Base-by-base conservation (phyloP, 1,140 invertebrate species). In the Drosophila kikkawai region DNA sequence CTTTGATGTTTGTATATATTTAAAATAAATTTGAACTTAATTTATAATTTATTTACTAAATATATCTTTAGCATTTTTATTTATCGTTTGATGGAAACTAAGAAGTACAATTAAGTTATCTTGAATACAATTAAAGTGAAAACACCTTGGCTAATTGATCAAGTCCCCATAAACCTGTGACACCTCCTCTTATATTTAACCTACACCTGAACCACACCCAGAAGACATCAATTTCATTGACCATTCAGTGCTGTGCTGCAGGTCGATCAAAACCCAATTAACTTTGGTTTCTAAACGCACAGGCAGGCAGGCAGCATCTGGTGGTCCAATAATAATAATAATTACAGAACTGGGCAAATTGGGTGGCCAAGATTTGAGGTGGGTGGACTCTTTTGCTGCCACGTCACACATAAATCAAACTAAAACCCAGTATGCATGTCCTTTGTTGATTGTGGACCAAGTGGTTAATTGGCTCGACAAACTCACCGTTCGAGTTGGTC, bases 231-330 rank as follows among this genome's bases (percentile, higher is more conserved):
- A 56, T 48, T 17, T 17, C 13, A 48, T 59, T 47, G 59, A 37
- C 42, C 26, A 13, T 36, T 65, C 42, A 32, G 59, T 17, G 55
- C 29, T 48, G 22, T 15, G 53, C 15, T 32, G 32, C 51, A 58
- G 51, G 51, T 67, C 64, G 29, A 76, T 75, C 73, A 44, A 75
- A 75, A 79, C 57, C 66, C 77, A 88, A 90, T 88, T 90, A 88
- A 75, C 53, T 45, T 51, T 17, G 53, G 44, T 58, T 68, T 67
- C 65, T 66, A 76, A 79, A 76, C 48, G 67, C 69, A 50, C 39
- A 12, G 19, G 22, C 42, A 70, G 66, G 37, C 55, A 32, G 36
- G n/a, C 64, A 71, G 69, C 69, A 59, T 71, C 67, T 51, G 68
- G 17, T 19, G 32, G 22, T 17, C 71, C 64, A 61, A 81, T 79